Base-by-base conservation (phyloP, 2,113 vertebrate genomes). In the Rhizomys pruinosus region DNA sequence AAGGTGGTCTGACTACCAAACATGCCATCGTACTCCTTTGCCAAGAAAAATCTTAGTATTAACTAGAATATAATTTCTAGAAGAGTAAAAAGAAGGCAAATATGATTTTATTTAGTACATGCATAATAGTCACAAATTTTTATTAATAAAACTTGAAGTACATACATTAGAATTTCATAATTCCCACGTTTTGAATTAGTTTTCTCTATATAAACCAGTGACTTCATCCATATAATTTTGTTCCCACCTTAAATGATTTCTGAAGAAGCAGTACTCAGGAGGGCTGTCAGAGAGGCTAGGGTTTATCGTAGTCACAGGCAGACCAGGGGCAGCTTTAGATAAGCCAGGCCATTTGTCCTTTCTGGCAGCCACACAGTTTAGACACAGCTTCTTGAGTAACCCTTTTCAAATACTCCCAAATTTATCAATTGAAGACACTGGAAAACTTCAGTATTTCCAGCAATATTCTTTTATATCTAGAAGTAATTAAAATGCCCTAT, bases 201-300 rank as follows among this genome's bases (percentile, higher is more conserved):
- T 94, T 72, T 95, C 84, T 84, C 63, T 32, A 6, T 79, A 84
- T 76, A 93, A 91, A 89, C 52, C 57, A 72, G 25, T 71, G 52
- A 52, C 16, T 81, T 27, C 19, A 61, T 80, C 23, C 79, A 1
- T 84, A 23, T 73, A 37, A 57, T 37, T 69, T 82, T 78, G 11
- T 87, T 93, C 80, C 59, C 11, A 72, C 29, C 4, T 91, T 64
- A 42, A 39, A 42, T n/a, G 79, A 47, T 80, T 91, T 34, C 13
- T 20, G 7, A 64, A 81, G n/a, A 81, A 76, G 59, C 11, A 86
- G 9, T 25, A 12, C 32, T 27, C 64, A 16, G 20, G 34, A 52
- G 47, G 8, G 1, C 55, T 87, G 16, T 79, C 44, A 0, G 7
- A 27, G 66, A 42, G 39, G 9, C 22, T 72, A 20, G 34, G 55